Base-by-base conservation (phyloP, 2,113 vertebrate genomes). In the Myrmecobius fasciatus region DNA sequence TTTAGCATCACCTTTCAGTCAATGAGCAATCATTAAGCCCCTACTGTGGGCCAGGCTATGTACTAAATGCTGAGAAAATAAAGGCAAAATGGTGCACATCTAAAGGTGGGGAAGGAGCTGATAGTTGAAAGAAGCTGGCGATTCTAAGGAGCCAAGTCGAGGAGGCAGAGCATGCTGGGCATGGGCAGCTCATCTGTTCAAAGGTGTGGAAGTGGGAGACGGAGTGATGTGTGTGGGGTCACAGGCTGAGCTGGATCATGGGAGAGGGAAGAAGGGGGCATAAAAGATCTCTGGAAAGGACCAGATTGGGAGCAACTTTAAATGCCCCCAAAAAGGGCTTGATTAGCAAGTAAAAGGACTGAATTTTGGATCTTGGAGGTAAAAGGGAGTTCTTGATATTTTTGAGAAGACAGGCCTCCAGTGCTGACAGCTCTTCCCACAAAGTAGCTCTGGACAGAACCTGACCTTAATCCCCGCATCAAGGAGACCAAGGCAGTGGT, bases 191-290 rank as follows among this genome's bases (percentile, higher is more conserved):
- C 14, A 7, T 75, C 60, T 20, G 31, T n/a, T 75, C 31, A 75
- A 20, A 83, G 67, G 17, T 43, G 31, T 17, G 11, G 60, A 67
- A 36, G 17, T 36, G 60, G 31, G 11, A n/a, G 31, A n/a, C 20
- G 0, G 67, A 83, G 5, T 22, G 36, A 75, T n/a, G 67, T n/a
- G n/a, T 20, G 20, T 43, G 67, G 5, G 2, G 7, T 83, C 67
- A 43, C 8, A 43, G 67, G 67, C 36, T 22, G n/a, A 83, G 36
- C 36, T 75, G 67, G 36, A 8, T 36, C 17, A 24, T 24, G 6
- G n/a, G 5, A 7, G 20, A 22, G 6, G 17, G n/a, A 43, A 43
- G 14, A 36, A 5, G 36, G 60, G 12, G 0, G 24, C 1, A 3
- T 36, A 14, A 67, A 67, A 67, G 56, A 60, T 26, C 56, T 0